Percentiles rank a stretch among this genome's conserved stretches.
Conservation (phyloP, 2,113 vertebrate species). For the Protobothrops flavoviridis region DNA sequence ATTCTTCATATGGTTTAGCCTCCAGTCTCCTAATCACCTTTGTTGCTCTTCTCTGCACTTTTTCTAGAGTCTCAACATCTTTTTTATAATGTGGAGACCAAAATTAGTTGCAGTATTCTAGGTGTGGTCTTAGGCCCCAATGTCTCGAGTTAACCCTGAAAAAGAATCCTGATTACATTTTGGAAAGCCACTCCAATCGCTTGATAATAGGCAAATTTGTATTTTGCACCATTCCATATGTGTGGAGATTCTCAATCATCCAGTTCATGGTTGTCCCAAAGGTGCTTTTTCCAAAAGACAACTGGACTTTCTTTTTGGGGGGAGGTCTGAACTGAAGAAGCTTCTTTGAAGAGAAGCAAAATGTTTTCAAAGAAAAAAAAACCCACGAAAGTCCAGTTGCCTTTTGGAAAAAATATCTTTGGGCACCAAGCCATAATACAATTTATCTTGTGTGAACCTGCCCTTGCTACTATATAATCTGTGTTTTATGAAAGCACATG, state of each 20-base stretch:
- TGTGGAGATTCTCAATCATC: too few species aligned
- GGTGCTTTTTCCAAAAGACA: neutral
- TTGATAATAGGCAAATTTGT: neutral
- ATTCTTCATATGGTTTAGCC: too few species aligned
- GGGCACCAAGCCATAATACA: neutral
- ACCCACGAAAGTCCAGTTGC: neutral
- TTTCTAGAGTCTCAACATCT: too few species aligned
- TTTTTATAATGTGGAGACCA: too few species aligned
- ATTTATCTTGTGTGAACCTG: neutral
- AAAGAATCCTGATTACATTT: neutral
- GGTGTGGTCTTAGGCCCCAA: too few species aligned
- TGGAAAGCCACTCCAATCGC: neutral
- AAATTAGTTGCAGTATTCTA: too few species aligned
- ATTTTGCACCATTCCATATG: neutral
- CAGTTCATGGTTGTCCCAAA: neutral
- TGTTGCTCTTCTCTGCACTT: too few species aligned
- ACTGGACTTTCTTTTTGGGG: neutral
- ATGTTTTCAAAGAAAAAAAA: neutral
- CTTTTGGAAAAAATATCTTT: neutral
- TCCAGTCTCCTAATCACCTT: too few species aligned
- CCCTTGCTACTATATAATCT: neutral
- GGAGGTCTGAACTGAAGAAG: neutral
- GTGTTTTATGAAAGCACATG: neutral
- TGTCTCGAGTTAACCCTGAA: neutral
- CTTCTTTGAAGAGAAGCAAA: neutral